Percentiles rank a stretch among this genome's conserved stretches.
Conservation (phyloP, 2,113 vertebrate genomes). For the Myotis brandtii region DNA sequence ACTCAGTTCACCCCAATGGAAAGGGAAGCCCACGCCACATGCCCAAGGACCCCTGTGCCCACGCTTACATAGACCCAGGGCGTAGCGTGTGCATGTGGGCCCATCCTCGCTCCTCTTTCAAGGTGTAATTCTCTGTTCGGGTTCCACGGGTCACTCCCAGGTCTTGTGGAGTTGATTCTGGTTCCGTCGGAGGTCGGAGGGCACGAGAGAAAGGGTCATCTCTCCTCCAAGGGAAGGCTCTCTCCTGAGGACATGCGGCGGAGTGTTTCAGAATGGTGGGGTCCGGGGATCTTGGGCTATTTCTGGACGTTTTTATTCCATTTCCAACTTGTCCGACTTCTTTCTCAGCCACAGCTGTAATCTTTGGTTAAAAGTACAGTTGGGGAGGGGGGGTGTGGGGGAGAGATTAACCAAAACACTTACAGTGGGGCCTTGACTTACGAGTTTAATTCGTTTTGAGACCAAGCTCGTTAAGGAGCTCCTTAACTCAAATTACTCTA, state of each 20-base stretch:
- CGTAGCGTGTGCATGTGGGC: rapidly evolving
- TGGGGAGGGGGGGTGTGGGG: no score
- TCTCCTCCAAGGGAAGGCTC: no score
- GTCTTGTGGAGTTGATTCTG: no score
- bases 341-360: background rate
- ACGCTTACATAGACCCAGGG: rapidly evolving
- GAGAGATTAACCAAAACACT: no score
- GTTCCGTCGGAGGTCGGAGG: background rate
- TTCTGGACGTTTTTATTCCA: background rate
- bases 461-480: no score
- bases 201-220: background rate
- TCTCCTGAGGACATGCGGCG: background rate
- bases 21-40: rapidly evolving
- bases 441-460: no score
- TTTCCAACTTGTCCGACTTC: background rate
- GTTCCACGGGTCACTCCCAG: background rate
- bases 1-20: rapidly evolving
- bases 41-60: background rate
- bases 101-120: background rate
- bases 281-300: background rate
- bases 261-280: no score
- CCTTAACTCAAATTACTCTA: no score
- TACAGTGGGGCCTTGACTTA: no score
- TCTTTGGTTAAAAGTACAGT: background rate
- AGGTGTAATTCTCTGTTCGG: background rate